Percentiles rank a stretch among this genome's conserved stretches.
Evolutionary conservation across 1,140 invertebrate genomes (phyloP).

Genomic region (Orussus abietinus): DNA sequence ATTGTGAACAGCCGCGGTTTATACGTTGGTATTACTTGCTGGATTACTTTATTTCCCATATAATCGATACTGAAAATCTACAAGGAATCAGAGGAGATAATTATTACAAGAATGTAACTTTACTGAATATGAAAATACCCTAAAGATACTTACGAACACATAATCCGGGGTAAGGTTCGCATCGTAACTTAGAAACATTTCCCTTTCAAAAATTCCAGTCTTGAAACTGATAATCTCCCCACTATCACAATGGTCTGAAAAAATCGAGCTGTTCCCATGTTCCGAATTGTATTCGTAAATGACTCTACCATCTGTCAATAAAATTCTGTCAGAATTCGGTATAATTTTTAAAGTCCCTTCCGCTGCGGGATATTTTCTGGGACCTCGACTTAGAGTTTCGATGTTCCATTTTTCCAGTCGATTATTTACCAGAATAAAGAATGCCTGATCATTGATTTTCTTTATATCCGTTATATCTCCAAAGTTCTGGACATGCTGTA

Average conservation of each 20-base stretch:
- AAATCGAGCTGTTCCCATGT: slow-evolving; percentile 3
- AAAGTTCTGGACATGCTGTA: slow-evolving; percentile 28
- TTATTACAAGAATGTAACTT: slow-evolving; percentile 1
- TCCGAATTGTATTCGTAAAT: slow-evolving; percentile 11
- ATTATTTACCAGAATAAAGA: slow-evolving; percentile 16
- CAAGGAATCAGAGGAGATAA: slow-evolving; percentile 6
- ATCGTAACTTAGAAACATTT: slow-evolving; percentile 28
- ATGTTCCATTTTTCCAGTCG: slow-evolving; percentile 20
- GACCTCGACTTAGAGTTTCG: no score
- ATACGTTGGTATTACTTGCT: slow-evolving; percentile 27
- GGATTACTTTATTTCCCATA: slow-evolving; percentile 16
- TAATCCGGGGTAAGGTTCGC: slow-evolving; percentile 24
- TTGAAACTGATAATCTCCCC: slow-evolving; percentile 17
- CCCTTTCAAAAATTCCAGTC: slow-evolving; percentile 24
- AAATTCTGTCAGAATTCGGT: slow-evolving; percentile 12
- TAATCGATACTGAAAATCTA: slow-evolving; percentile 22
- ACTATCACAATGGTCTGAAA: slow-evolving; percentile 2
- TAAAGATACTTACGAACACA: slow-evolving; percentile 29
- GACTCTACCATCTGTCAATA: slow-evolving; percentile 11
- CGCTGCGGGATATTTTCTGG: slow-evolving; percentile 2
- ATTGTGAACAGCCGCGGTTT: slow-evolving; percentile 26
- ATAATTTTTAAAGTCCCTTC: slow-evolving; percentile 17
- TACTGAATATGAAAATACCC: slow-evolving; percentile 1
- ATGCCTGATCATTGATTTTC: slow-evolving; percentile 21
- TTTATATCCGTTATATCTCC: slow-evolving; percentile 19